Evolutionary conservation across 2,797 vertebrate genomes (phyloP).

Genomic region (Peromyscus aztecus): DNA sequence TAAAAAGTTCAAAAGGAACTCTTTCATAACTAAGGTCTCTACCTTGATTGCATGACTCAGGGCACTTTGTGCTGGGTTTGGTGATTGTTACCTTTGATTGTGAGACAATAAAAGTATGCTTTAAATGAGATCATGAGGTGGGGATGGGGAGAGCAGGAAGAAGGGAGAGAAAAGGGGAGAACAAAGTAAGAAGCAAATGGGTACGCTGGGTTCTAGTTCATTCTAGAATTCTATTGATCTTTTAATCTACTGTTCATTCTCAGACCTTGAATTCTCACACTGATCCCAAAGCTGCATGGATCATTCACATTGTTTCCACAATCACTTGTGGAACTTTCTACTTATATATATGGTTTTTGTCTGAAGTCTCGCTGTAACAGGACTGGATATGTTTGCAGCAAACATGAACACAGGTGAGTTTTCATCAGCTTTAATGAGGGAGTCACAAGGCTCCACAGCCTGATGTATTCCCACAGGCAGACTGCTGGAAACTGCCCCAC

Average conservation of each 20-base stretch:
- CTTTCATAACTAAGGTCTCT: neutral
- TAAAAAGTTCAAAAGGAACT: neutral
- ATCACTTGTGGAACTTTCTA: neutral
- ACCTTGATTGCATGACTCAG: neutral
- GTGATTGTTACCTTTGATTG: neutral
- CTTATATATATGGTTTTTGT: neutral
- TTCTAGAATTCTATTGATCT: neutral
- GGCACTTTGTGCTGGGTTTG: neutral
- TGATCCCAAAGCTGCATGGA: fast-evolving
- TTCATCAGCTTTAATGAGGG: neutral
- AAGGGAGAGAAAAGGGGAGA: neutral
- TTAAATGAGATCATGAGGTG: neutral
- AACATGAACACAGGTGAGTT: neutral
- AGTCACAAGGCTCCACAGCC: neutral
- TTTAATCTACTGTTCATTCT: neutral
- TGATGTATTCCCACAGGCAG: neutral
- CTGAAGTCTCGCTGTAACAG: fast-evolving
- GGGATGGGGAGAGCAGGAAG: neutral
- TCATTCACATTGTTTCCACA: neutral
- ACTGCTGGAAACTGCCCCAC: neutral
- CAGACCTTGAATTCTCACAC: neutral
- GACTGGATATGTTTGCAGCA: neutral
- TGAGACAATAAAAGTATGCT: neutral
- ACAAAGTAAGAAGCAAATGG: neutral
- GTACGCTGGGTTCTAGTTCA: neutral